Conservation (phyloP, 1,140 invertebrate species). For the Zaprionus inermis region DNA sequence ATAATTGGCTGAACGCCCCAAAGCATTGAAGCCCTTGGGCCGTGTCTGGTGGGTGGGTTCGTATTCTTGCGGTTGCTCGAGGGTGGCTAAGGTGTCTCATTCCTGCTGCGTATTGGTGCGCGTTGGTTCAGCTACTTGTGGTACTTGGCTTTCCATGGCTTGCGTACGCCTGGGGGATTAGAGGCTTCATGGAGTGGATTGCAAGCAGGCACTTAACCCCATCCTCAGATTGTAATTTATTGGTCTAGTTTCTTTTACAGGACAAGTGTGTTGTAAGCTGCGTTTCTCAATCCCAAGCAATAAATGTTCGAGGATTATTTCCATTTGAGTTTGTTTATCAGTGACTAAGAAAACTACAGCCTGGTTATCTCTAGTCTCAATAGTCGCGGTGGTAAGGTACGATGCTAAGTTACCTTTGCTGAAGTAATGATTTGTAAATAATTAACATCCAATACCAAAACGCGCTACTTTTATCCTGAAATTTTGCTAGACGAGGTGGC, state of each 20-base stretch:
- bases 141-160: constrained; percentile 3
- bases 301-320: not conserved
- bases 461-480: not conserved
- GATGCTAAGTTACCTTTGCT: no score
- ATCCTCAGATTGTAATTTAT: constrained; percentile 11
- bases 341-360: not conserved
- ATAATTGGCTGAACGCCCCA: constrained; percentile 57
- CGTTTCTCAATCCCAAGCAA: not conserved
- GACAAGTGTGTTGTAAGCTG: no score
- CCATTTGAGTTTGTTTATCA: not conserved
- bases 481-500: not conserved
- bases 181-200: constrained; percentile 16
- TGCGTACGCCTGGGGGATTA: constrained; percentile 18
- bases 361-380: not conserved
- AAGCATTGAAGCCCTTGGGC: not conserved
- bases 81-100: constrained; percentile 14
- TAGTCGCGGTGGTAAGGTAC: no score
- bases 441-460: not conserved
- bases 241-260: not conserved
- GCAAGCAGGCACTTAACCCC: constrained; percentile 13
- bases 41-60: not conserved
- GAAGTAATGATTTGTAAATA: not conserved
- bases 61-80: not conserved
- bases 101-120: not conserved
- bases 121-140: not conserved